phyloP scores from a whole-genome alignment of 2,113 vertebrate species.

The Danionella cerebrum region DNA sequence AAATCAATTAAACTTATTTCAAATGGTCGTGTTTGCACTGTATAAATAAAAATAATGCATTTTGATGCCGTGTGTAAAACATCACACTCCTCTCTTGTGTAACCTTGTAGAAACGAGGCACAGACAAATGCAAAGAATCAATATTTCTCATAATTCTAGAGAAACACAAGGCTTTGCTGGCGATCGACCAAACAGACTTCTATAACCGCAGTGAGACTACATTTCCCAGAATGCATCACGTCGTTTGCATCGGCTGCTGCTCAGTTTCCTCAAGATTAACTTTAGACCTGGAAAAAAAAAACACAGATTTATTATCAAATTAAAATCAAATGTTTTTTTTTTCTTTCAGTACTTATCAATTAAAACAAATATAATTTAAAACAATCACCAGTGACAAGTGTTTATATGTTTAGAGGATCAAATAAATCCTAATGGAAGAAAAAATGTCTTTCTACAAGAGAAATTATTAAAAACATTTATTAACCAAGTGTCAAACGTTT shows the following conservation, averaged over 20 bases:
- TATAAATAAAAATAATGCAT: not conserved
- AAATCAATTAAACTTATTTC: too few relatives aligned
- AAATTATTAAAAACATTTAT: too few relatives aligned
- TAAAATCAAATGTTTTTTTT: not conserved
- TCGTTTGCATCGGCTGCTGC: conserved; percentile 67
- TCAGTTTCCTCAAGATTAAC: conserved; percentile 75
- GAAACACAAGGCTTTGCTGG: too few relatives aligned
- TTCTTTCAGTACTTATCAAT: too few relatives aligned
- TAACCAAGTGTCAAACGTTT: too few relatives aligned
- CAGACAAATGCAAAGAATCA: not conserved
- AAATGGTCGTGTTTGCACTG: too few relatives aligned
- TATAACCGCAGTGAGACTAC: not conserved
- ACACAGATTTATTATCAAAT: conserved; percentile 1
- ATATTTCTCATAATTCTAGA: not conserved
- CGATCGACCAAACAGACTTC: not conserved
- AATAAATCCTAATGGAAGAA: too few relatives aligned
- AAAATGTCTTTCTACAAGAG: too few relatives aligned
- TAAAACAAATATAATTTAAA: too few relatives aligned
- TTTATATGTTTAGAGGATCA: too few relatives aligned
- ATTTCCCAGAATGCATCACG: conserved; percentile 56
- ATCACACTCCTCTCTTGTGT: not conserved
- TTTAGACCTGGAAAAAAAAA: conserved; percentile 73
- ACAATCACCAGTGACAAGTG: too few relatives aligned
- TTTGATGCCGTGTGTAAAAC: not conserved
- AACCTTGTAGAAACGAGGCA: not conserved